These are phyloP conservation scores for Oxyura jamaicensis DNA, from an alignment of 2,113 vertebrate genomes.

Conservation along the genomic window DNA sequence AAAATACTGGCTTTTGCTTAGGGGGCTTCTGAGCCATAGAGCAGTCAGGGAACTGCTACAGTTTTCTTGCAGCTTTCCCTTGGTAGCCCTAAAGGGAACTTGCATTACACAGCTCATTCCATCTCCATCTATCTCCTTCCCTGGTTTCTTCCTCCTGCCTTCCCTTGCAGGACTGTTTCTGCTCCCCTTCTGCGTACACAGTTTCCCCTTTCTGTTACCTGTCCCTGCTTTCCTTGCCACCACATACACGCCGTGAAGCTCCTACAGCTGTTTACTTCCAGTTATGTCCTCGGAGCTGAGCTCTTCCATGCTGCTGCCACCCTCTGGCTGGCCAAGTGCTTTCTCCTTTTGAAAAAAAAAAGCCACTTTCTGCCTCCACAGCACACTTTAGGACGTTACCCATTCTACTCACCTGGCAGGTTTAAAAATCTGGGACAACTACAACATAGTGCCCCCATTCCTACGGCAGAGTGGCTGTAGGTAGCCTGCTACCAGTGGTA, in stretches of 20 bases:
- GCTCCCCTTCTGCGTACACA: neutral
- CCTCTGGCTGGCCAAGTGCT: neutral
- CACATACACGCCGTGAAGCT: neutral
- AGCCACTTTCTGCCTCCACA: neutral
- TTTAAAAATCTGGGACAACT: neutral
- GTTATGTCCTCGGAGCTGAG: neutral
- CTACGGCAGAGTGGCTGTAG: neutral
- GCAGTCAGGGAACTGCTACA: neutral
- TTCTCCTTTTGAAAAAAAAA: neutral
- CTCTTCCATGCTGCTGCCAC: neutral
- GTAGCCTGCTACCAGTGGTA: neutral
- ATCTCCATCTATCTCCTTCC: no score
- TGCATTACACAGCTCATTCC: neutral
- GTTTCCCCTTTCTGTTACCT: neutral
- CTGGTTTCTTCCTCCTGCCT: neutral
- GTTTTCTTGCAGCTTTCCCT: neutral
- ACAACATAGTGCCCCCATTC: neutral
- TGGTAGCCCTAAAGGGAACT: neutral
- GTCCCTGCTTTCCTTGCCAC: neutral
- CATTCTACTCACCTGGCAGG: neutral
- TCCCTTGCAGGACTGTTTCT: neutral
- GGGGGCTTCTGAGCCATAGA: neutral
- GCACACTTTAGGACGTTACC: neutral
- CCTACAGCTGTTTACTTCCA: neutral
- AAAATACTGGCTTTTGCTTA: neutral